A percentile compares a stretch with the other conserved stretches of the same genome.
Evolutionary conservation across 2,888 invertebrate species (phyloP).

Genomic region (Drosophila falleni): DNA sequence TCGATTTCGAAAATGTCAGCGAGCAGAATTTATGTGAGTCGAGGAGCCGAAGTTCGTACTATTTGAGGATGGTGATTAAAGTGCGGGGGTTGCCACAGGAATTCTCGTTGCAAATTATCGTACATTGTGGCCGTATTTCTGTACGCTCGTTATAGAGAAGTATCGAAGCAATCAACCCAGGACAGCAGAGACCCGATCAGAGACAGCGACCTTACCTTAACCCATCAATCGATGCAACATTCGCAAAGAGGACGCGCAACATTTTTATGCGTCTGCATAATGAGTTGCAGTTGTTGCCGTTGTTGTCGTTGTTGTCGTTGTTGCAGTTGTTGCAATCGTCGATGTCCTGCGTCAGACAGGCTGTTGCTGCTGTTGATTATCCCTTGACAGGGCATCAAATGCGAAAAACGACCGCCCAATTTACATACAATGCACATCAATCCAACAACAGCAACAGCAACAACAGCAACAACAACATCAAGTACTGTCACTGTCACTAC

Average conservation of each 20-base stretch:
- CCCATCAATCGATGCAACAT: constrained; percentile 47
- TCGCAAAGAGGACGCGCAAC: constrained; percentile 39
- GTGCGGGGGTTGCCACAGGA: constrained; percentile 47
- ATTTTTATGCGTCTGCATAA: constrained; percentile 80
- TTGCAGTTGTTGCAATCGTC: constrained; percentile 38
- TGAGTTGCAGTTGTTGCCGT: constrained; percentile 69
- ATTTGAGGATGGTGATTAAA: constrained; percentile 34
- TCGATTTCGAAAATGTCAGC: constrained; percentile 65
- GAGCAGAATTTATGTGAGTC: constrained; percentile 63
- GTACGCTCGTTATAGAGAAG: constrained; percentile 67
- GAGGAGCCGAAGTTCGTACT: background rate
- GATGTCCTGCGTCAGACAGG: constrained; percentile 48
- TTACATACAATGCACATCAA: constrained; percentile 84
- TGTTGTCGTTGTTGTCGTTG: constrained; percentile 40
- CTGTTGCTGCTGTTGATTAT: constrained; percentile 73
- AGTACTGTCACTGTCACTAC: constrained; percentile 70
- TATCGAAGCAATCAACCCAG: constrained; percentile 38
- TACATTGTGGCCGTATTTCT: constrained; percentile 69
- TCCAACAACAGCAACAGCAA: constrained; percentile 62
- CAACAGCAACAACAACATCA: constrained; percentile 51
- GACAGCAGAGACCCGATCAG: constrained; percentile 1
- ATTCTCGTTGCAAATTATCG: constrained; percentile 77
- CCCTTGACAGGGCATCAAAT: constrained; percentile 83
- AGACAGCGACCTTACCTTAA: constrained; percentile 27
- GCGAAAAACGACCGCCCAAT: constrained; percentile 83